These are phyloP conservation scores for Melanerpes aurifrons DNA, from an alignment of 2,113 vertebrate genomes.

Conservation along the genomic window DNA sequence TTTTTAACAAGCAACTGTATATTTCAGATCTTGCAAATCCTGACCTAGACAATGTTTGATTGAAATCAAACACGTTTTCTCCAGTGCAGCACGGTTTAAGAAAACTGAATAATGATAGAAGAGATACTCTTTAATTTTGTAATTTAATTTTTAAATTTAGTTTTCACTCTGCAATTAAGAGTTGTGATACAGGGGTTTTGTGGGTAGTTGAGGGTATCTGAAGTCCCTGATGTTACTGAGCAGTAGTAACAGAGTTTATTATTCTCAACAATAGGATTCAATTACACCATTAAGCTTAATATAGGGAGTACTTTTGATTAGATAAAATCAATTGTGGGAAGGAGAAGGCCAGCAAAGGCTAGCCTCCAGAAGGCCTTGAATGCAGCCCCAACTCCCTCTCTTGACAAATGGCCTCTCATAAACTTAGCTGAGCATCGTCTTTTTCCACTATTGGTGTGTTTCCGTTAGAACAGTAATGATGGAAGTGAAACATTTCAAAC, in stretches of 20 bases:
- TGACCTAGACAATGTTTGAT: not conserved
- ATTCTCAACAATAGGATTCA: not conserved
- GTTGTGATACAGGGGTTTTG: not conserved
- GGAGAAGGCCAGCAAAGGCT: not conserved
- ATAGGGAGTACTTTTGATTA: not conserved
- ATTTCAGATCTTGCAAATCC: not conserved
- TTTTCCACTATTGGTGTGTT: not conserved
- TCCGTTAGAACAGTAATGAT: not conserved
- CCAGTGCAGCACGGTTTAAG: not conserved
- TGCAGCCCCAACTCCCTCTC: not conserved
- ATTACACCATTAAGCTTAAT: not conserved
- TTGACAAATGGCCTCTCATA: not conserved
- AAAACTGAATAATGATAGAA: not conserved
- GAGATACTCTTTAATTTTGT: not conserved
- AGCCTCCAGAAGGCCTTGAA: not conserved
- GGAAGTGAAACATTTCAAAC: not conserved
- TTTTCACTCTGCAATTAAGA: not conserved
- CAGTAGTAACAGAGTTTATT: not conserved
- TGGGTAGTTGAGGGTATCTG: not conserved
- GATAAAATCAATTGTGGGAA: not conserved
- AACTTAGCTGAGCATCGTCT: not conserved
- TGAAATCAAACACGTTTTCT: not conserved
- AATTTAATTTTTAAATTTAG: too few species aligned
- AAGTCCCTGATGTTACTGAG: not conserved
- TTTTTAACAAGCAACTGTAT: not conserved